Evolutionary conservation across 1,140 invertebrate species (phyloP), one percentile per base, ranked within the genome.

Genomic region (Anadara kagoshimensis): DNA sequence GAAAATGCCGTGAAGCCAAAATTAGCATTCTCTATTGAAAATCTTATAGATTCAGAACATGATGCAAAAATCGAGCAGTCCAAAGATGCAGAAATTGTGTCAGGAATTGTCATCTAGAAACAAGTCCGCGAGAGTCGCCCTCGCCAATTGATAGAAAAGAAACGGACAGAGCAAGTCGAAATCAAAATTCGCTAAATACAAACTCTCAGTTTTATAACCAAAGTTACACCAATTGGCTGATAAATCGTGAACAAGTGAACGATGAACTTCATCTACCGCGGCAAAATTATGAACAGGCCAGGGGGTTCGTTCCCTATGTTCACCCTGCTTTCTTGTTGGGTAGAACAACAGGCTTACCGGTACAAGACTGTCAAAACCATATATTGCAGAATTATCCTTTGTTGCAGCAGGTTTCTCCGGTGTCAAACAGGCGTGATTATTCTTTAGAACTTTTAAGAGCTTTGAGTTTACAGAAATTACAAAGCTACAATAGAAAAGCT

Each of bases 1-100:
- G 63, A 75, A 45, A 67, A 69, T 47, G 47, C 41, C 36, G 18
- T 29, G 14, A 83, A 79, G 70, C 74, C 79, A 20, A 73, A 72
- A 51, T 76, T 85, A 20, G 72, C 84, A 4, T 85, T 85, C 57
- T 85, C 84, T n/a, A 85, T 85, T 18, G 84, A 85, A 58, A 83
- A 78, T 69, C 78, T 85, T 20, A 85, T 85, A 61, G 82, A 76
- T 68, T 73, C 45, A 68, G 61, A 44, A 43, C 56, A 62, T 24
- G 47, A 47, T 24, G 47, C 73, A 18, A 63, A 67, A 3, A 57
- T 26, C 18, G 47, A 53, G 11, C n/a, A 7, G 11, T 49, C 22
- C 44, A 69, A 70, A 44, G 53, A 68, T 56, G 76, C 73, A 18
- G 53, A 68, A 43, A 56, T 68, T 20, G 58, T 56, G 1, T 66